Evolutionary conservation across 2,888 invertebrate species (phyloP).

Genomic region (Hydrotaea diabolus): DNA sequence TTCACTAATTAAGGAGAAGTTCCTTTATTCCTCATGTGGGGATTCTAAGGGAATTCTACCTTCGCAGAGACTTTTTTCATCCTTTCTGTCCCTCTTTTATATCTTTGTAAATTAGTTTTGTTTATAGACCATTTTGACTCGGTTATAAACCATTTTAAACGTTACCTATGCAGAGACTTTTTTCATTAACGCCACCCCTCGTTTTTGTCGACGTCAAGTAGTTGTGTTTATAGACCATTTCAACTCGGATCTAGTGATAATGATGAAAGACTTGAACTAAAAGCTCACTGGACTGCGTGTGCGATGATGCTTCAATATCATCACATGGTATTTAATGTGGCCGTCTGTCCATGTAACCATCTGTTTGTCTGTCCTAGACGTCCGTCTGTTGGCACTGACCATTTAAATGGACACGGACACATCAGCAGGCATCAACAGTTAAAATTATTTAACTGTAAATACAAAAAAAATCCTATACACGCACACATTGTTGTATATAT

Average conservation of each 20-base stretch:
- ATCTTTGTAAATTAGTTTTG: conserved; percentile 6
- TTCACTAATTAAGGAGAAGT: too few relatives aligned
- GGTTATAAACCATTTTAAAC: too few relatives aligned
- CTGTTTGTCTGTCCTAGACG: neutral
- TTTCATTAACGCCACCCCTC: too few relatives aligned
- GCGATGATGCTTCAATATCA: conserved; percentile 54
- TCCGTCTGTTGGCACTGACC: conserved; percentile 56
- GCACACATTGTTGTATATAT: neutral
- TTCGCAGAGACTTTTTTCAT: too few relatives aligned
- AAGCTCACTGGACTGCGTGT: conserved; percentile 36
- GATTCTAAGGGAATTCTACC: too few relatives aligned
- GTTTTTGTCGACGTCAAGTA: neutral
- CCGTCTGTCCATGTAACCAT: neutral
- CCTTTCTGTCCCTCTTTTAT: too few relatives aligned
- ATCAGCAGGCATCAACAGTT: conserved; percentile 64
- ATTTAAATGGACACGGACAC: conserved; percentile 61
- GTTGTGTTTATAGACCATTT: conserved; percentile 60
- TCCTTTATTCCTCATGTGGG: too few relatives aligned
- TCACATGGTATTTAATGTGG: conserved; percentile 14
- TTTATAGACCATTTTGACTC: conserved; percentile 59
- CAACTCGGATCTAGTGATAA: conserved; percentile 59
- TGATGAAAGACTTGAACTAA: conserved; percentile 59
- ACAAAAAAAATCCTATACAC: conserved; percentile 22
- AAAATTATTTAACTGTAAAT: conserved; percentile 62
- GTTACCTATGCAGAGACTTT: too few relatives aligned